These are phyloP conservation scores for Eurosta solidaginis DNA, from an alignment of 1,140 invertebrate species.

Conservation along the genomic window DNA sequence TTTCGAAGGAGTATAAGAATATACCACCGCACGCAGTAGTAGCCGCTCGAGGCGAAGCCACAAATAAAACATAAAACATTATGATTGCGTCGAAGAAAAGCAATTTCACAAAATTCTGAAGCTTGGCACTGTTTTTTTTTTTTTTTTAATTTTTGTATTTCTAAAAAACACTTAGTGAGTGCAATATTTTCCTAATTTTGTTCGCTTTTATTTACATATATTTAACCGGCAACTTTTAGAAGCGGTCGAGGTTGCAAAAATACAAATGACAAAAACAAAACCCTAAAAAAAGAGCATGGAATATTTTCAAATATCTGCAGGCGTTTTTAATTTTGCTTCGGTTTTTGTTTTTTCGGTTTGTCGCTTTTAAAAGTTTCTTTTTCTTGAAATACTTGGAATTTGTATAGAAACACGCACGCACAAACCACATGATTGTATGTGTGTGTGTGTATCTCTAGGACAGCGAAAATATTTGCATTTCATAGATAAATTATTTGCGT, in stretches of 20 bases:
- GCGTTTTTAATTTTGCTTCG: background rate
- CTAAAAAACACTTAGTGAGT: background rate
- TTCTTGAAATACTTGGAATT: background rate
- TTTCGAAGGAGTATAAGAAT: no score
- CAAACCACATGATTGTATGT: conserved; percentile 14
- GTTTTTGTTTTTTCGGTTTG: background rate
- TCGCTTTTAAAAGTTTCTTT: background rate
- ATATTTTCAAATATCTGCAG: background rate
- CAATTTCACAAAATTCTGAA: background rate
- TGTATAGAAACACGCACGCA: background rate
- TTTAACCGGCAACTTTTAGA: conserved; percentile 13
- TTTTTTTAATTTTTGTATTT: background rate
- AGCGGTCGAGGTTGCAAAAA: background rate
- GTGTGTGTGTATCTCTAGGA: no score
- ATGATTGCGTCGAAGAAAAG: background rate
- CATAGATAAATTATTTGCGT: conserved; percentile 24
- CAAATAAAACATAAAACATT: background rate
- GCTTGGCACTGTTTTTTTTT: background rate
- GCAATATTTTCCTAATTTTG: background rate
- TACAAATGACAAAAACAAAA: background rate
- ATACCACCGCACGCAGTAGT: background rate
- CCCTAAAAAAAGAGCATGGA: background rate
- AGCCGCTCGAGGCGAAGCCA: background rate
- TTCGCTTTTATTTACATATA: background rate
- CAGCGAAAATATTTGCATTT: conserved; percentile 24